Base-by-base conservation (phyloP, 2,113 vertebrate genomes). In the Shinisaurus crocodilurus region DNA sequence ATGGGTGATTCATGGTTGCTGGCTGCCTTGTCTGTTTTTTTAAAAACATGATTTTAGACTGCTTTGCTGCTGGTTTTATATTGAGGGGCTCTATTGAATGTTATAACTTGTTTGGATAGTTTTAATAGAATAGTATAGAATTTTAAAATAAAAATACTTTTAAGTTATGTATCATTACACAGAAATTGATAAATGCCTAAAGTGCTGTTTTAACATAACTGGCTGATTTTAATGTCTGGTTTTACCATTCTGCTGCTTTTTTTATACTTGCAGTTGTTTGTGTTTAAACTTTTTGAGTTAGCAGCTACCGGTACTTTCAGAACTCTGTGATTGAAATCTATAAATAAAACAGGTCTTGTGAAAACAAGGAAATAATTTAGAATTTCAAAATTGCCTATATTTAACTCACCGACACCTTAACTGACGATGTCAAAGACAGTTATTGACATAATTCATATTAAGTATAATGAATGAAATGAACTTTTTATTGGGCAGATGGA, bases 401-500 rank as follows among this genome's bases (percentile, higher is more conserved):
- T 8, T 6, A 2, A 74, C 2, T 67, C 40, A 37, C 8, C 23
- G 48, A 12, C 34, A 34, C 13, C 48, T 50, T 50, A 50, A 50
- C 48, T 50, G 48, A 50, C 48, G 48, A 50, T 50, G 8, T 50
- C 48, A 4, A 50, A 50, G 48, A 50, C 48, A n/a, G n/a, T n/a
- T n/a, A n/a, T n/a, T n/a, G n/a, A n/a, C n/a, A n/a, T n/a, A n/a
- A n/a, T n/a, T n/a, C n/a, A n/a, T n/a, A n/a, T n/a, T n/a, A n/a
- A n/a, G n/a, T n/a, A n/a, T n/a, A n/a, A n/a, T n/a, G n/a, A n/a
- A n/a, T n/a, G n/a, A n/a, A 76, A 83, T 89, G 32, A 90, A 84
- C 88, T 94, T 34, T 90, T n/a, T 86, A 90, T 48, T 65, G 5
- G 79, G 7, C 86, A 95, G 95, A 91, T 96, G 91, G 93, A 93